Base-by-base conservation (phyloP, 2,113 vertebrate genomes). In the Brienomyrus longianalis region DNA sequence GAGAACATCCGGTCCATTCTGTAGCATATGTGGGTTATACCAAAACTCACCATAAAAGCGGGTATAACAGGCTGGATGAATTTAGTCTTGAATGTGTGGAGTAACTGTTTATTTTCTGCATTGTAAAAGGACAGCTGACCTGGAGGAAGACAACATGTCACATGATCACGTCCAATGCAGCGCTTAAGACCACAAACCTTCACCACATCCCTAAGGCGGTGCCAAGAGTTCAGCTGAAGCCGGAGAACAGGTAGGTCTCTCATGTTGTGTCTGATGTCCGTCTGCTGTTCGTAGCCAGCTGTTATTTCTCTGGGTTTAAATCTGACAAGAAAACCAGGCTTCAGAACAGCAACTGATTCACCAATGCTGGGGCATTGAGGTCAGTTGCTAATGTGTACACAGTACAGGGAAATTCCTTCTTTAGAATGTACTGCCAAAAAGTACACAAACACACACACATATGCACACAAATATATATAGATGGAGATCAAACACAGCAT, bases 61-160 rank as follows among this genome's bases (percentile, higher is more conserved):
- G 98, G 98, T 43, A 98, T 83, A 19, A 99, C 94, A 0, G 98
- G 97, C 9, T 98, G 97, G 85, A 94, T 96, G 95, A 98, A 99
- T 92, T 97, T 98, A 77, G 96, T 95, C 94, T 97, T 97, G 95
- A 99, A 99, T 88, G 95, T 95, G 91, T 99, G 94, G 35, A 99
- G 95, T 92, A 98, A 95, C 83, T 96, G 96, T 94, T 96, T 97
- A 52, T 94, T 97, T 70, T 95, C 94, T 48, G 97, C 97, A 17
- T 99, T 97, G 89, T 98, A 97, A 92, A 99, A 99, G 13, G 94
- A 93, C 0, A 99, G 94, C 27, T 97, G 97, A 94, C 98, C 98
- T 99, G 91, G 27, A 89, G 85, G 91, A 54, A 54, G 19, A 62
- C 59, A 91, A 77, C 21, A 62, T 80, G 50, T 56, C 27, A 70